Base-by-base conservation (phyloP, 2,888 invertebrate species). In the Meiosimyza platycephala region DNA sequence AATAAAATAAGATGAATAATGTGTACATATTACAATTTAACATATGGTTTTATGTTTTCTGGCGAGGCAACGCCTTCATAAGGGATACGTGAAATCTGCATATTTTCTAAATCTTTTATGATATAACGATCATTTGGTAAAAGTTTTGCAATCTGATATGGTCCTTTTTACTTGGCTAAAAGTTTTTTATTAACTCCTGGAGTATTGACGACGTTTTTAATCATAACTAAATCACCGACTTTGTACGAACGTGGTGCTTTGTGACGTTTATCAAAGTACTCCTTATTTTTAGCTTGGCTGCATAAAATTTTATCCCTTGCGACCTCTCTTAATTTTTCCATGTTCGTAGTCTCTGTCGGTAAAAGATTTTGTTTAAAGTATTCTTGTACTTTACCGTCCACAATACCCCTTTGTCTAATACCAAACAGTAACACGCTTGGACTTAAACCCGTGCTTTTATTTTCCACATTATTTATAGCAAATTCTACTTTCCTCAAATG, bases 301-400 rank as follows among this genome's bases (percentile, higher is more conserved):
- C 9, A 9, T 55, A 16, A 16, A 55, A 55, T 55, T 3, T n/a
- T 55, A 15, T 18, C n/a, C n/a, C 16, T 18, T 18, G 55, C 55
- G 6, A 18, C 55, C 18, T 55, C 55, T 18, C 55, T 55, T 11
- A 55, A 16, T 18, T 55, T 18, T 16, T 48, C 70, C 33, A 71
- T 7, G 16, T 63, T 71, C 15, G 3, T 40, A 40, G 40, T 6
- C 40, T 40, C 40, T 1, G 7, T 9, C 40, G 40, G 40, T 40
- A 40, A 40, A 40, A 40, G 40, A 40, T 40, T 40, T 40, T 71
- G 52, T 33, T 15, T 59, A 50, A 72, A 64, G 62, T 64, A 74
- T 57, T 69, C 74, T 68, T 59, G 55, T 6, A 72, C 74, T 64
- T 63, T 72, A 28, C 72, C 72, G 64, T 68, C 63, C 22, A 72